These are phyloP conservation scores for Pogonus chalceus DNA, from an alignment of 1,140 invertebrate genomes.

Conservation along the genomic window DNA sequence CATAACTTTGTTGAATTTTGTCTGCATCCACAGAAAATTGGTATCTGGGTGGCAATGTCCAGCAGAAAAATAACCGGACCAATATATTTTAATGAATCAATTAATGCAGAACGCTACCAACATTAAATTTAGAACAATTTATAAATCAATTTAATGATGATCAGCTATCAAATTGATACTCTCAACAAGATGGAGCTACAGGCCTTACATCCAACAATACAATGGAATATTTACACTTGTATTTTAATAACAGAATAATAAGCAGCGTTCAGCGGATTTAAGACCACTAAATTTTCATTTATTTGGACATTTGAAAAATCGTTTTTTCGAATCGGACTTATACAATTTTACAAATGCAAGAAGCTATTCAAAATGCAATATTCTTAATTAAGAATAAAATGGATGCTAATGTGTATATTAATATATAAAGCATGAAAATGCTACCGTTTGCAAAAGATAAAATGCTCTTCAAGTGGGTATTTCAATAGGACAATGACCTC, in stretches of 20 bases:
- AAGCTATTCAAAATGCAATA: background rate
- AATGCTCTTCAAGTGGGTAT: no score
- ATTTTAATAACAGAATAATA: background rate
- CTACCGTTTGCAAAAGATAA: no score
- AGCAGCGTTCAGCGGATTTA: background rate
- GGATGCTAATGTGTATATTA: no score
- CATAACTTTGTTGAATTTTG: constrained; percentile 2
- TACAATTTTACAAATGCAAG: background rate
- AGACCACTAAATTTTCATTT: background rate
- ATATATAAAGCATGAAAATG: no score
- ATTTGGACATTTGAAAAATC: background rate
- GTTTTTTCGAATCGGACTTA: background rate
- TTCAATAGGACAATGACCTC: constrained; percentile 26
- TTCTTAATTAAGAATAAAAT: no score
- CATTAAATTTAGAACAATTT: background rate
- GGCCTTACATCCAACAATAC: background rate
- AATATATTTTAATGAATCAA: background rate
- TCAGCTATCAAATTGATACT: background rate
- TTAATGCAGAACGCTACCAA: background rate
- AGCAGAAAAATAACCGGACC: constrained; percentile 1
- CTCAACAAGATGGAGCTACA: background rate
- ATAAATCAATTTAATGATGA: background rate
- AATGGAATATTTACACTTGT: no score
- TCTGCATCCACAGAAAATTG: constrained; percentile 10
- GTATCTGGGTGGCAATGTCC: constrained; percentile 8